These are phyloP conservation scores for Eutrigla gurnardus DNA, from an alignment of 2,797 vertebrate genomes.

Conservation along the genomic window DNA sequence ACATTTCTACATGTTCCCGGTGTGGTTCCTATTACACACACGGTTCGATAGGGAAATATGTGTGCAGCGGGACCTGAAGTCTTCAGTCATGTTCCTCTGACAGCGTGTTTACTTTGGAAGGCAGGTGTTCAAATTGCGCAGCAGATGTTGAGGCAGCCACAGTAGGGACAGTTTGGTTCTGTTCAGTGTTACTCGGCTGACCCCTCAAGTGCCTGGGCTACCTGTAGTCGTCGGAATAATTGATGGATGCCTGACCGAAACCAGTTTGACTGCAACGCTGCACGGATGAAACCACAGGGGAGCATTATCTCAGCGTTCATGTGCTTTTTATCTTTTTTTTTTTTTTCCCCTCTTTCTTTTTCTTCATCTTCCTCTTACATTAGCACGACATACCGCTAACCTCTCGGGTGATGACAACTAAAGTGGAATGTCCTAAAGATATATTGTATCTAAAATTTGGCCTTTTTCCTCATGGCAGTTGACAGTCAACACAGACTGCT, in stretches of 20 bases:
- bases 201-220: conserved; percentile 67
- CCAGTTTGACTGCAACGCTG: conserved; percentile 59
- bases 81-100: conserved; percentile 62
- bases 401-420: conserved; percentile 44
- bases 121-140: conserved; percentile 68
- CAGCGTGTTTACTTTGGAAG: conserved; percentile 71
- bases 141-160: conserved; percentile 69
- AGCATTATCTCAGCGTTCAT: conserved; percentile 66
- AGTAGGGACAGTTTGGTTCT: conserved; percentile 63
- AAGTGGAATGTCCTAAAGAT: conserved; percentile 49
- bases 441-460: conserved; percentile 46
- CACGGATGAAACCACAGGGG: conserved; percentile 56
- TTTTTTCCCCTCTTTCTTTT: background rate
- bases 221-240: conserved; percentile 72
- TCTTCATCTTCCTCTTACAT: conserved; percentile 43
- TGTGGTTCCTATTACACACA: conserved; percentile 57
- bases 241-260: conserved; percentile 75
- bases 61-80: conserved; percentile 24
- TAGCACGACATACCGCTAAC: conserved; percentile 38
- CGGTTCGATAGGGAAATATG: conserved; percentile 18
- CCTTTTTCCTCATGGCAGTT: conserved; percentile 40
- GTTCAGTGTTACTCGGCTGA: conserved; percentile 74
- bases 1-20: conserved; percentile 47
- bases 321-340: conserved; percentile 26
- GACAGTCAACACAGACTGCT: conserved; percentile 33